Evolutionary conservation across 2,888 invertebrate species (phyloP), one percentile per base, ranked within the genome.

Genomic region (Lamellibrachia satsuma): DNA sequence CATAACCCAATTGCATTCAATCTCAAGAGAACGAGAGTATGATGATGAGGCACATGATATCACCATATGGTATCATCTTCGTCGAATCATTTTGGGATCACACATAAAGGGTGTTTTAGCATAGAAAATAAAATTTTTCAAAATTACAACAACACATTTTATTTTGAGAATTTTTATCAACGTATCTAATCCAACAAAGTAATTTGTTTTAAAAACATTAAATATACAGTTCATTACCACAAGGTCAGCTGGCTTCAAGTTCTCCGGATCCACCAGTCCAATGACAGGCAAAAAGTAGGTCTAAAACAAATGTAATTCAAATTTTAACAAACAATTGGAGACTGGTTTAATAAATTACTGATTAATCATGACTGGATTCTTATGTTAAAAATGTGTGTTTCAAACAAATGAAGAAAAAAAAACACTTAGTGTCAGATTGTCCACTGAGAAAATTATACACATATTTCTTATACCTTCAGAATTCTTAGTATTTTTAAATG

Each of bases 251-350:
- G 99, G 99, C 96, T 99, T 99, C 92, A 99, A 96, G 95, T 99
- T 98, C 95, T 99, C 99, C 7, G 99, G 98, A 97, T 99, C 99
- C 2, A 99, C 99, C 22, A 99, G 97, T 0, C 99, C 99, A 96
- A 99, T 99, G 52, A 99, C 99, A 90, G 99, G 99, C 95, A 99
- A 97, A 96, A 99, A 99, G 96, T 99, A 99, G 0, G 99, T 99
- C 97, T 99, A 98, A 90, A 97, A 96, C 93, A 93, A 39, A 91
- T 11, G 39, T 7, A 7, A 91, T 39, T 22, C 6, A 90, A 6
- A 52, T n/a, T 9, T 91, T 52, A 91, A 60, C 27, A 52, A 7
- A 75, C 15, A 9, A 9, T 52, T n/a, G 51, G 60, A 90, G 27
- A 91, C 11, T 55, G 60, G 92, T 92, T 92, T 55, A 11, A 22